These are phyloP conservation scores for Julus scandinavius DNA, from an alignment of 2,888 invertebrate species.

Conservation along the genomic window DNA sequence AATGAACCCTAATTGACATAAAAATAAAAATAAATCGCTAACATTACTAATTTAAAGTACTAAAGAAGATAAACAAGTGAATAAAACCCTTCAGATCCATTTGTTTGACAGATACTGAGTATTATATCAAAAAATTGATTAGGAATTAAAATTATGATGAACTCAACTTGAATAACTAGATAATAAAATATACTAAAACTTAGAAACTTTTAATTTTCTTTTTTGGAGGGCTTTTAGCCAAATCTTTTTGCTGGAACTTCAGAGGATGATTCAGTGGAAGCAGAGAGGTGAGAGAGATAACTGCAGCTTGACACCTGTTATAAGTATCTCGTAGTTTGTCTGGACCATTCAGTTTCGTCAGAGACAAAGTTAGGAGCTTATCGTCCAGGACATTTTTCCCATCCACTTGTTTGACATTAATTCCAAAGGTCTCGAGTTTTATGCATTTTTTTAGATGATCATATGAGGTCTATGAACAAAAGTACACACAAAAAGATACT, in stretches of 20 bases:
- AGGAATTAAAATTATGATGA: no score
- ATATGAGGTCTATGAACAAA: not conserved
- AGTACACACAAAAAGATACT: not conserved
- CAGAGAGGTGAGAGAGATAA: not conserved
- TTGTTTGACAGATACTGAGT: no score
- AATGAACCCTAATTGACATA: no score
- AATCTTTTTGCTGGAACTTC: not conserved
- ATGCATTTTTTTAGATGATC: not conserved
- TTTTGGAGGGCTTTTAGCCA: not conserved
- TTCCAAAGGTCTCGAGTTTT: not conserved
- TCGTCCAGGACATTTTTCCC: not conserved
- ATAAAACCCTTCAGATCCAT: no score
- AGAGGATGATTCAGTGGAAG: not conserved
- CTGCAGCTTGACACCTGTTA: not conserved
- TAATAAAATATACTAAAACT: no score
- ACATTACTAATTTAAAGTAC: no score
- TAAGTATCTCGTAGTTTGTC: not conserved
- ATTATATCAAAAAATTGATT: no score
- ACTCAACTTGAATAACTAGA: no score
- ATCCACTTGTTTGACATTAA: not conserved
- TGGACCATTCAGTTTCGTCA: not conserved
- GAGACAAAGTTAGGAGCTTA: not conserved
- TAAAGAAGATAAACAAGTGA: no score
- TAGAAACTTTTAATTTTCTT: not conserved
- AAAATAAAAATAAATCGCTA: no score